Percentiles rank a stretch among this genome's conserved stretches.
phyloP scores from a whole-genome alignment of 2,888 invertebrate species.

The Leptarthrus brevirostris region DNA sequence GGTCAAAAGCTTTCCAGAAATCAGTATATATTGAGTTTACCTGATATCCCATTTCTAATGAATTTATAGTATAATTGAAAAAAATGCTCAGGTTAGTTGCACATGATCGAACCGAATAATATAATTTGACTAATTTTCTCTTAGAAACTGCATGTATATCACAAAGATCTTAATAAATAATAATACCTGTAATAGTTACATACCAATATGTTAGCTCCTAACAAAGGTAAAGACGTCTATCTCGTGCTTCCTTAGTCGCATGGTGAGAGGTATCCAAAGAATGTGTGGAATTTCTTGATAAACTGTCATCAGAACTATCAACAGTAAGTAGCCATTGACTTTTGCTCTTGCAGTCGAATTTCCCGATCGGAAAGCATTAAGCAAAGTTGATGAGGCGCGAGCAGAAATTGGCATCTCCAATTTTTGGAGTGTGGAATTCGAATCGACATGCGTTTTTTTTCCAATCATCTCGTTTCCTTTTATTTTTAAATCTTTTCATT shows the following conservation, averaged over 20 bases:
- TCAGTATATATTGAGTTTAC: too few relatives aligned
- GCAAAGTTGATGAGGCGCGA: conserved; percentile 29
- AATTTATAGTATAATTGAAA: too few relatives aligned
- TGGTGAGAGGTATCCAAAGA: conserved; percentile 5
- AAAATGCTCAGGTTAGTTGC: too few relatives aligned
- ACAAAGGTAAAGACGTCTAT: conserved; percentile 30
- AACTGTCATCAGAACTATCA: conserved; percentile 35
- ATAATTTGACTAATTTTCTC: too few relatives aligned
- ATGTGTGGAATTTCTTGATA: conserved; percentile 24
- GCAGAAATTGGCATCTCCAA: conserved; percentile 25
- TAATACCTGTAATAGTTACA: too few relatives aligned
- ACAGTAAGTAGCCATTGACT: neutral
- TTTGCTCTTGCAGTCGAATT: neutral
- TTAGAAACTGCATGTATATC: too few relatives aligned
- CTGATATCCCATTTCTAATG: too few relatives aligned
- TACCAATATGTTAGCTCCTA: neutral
- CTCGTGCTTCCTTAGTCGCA: conserved; percentile 2
- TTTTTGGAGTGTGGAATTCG: conserved; percentile 32
- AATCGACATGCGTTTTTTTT: conserved; percentile 27
- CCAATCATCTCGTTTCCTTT: conserved; percentile 6
- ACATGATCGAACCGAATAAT: too few relatives aligned
- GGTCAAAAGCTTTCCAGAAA: too few relatives aligned
- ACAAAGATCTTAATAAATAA: too few relatives aligned
- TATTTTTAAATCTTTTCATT: conserved; percentile 35
- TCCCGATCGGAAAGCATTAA: neutral